Conservation (phyloP, 37 sponge, comb jelly and placozoan genomes). For the Crambe crambe region DNA sequence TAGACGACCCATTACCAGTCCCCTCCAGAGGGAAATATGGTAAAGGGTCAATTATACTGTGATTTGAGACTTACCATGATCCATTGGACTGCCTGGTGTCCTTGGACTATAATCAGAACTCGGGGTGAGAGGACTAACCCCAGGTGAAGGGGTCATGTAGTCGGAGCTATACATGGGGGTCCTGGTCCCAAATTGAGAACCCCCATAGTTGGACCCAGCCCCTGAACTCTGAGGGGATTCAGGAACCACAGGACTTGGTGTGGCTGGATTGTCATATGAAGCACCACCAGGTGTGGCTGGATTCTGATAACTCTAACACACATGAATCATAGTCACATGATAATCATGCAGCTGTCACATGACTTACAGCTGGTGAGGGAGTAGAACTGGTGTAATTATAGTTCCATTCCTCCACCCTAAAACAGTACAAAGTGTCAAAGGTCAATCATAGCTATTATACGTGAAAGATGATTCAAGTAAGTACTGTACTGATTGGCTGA, state of each 20-base stretch:
- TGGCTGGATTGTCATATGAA: constrained; percentile 71
- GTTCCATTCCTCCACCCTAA: constrained; percentile 58
- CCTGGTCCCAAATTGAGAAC: not conserved
- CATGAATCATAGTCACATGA: not conserved
- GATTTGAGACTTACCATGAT: constrained; percentile 16
- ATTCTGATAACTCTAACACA: constrained; percentile 57
- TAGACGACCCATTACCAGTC: no score
- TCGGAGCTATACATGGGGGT: constrained; percentile 59
- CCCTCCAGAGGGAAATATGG: no score
- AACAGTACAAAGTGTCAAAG: not conserved
- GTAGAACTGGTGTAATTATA: constrained; percentile 25
- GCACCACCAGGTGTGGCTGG: constrained; percentile 77
- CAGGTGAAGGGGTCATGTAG: constrained; percentile 72
- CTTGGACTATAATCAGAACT: constrained; percentile 67
- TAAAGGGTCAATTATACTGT: not conserved
- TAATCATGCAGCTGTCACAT: not conserved
- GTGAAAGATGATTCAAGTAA: not conserved
- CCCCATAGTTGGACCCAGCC: constrained; percentile 21
- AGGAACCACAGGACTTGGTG: constrained; percentile 54
- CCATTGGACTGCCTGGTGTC: constrained; percentile 71
- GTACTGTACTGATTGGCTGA: not conserved
- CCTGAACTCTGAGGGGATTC: constrained; percentile 64
- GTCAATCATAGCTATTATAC: not conserved
- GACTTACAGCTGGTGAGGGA: constrained; percentile 59
- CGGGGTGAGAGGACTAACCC: constrained; percentile 73